Conservation (phyloP, 2,113 vertebrate species). For the Cololabis saira region DNA sequence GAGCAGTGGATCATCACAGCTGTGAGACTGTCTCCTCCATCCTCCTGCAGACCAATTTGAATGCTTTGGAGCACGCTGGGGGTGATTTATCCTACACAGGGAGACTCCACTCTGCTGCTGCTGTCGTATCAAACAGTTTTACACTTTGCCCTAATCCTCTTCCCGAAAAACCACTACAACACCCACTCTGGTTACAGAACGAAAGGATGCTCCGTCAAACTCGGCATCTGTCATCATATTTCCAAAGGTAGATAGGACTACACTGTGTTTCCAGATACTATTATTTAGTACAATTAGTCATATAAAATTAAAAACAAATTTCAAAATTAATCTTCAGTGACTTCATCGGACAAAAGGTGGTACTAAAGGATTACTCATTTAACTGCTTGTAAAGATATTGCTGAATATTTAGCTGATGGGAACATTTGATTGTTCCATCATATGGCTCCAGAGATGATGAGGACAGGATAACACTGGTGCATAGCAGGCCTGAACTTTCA, state of each 20-base stretch:
- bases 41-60: conserved; percentile 4
- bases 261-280: too few species aligned
- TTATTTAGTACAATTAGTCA: too few species aligned
- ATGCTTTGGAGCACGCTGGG: conserved; percentile 26
- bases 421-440: conserved; percentile 31
- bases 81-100: conserved; percentile 23
- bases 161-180: conserved; percentile 1
- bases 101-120: not conserved
- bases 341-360: too few species aligned
- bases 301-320: too few species aligned
- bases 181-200: not conserved
- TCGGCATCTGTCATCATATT: not conserved
- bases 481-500: not conserved
- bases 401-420: conserved; percentile 1
- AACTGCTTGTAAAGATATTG: not conserved
- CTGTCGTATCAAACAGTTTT: conserved; percentile 18
- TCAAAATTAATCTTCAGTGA: too few species aligned
- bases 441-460: conserved; percentile 2
- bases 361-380: too few species aligned
- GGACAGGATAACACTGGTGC: conserved; percentile 1
- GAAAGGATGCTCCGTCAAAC: not conserved
- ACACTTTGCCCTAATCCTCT: not conserved
- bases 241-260: too few species aligned
- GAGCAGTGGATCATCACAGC: conserved; percentile 8
- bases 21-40: conserved; percentile 12